Base-by-base conservation (phyloP, 64 coral and sea anemone genomes). In the Catalaphyllia jardinei region DNA sequence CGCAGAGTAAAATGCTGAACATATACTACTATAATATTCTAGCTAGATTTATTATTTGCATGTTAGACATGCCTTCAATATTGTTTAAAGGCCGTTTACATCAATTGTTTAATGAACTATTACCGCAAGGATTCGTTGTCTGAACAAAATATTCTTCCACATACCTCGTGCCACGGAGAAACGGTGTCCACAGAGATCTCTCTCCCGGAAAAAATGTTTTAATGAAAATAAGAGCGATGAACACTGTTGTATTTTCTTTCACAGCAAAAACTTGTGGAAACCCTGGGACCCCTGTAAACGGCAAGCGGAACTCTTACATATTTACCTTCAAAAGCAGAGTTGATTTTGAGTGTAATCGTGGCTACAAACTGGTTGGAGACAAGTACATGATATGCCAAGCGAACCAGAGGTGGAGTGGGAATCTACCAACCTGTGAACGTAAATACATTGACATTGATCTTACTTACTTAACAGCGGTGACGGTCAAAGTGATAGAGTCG, bases 221-320 rank as follows among this genome's bases (percentile, higher is more conserved):
- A n/a, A n/a, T n/a, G n/a, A 54, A 54, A 54, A 54, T 54, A 54
- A 54, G 28, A 73, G 2, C n/a, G 19, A 74, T 52, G 24, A 51
- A 42, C 4, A 46, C 54, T 69, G 10, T 20, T 35, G 24, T 13
- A 18, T 54, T 55, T 86, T 6, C 72, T 18, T 72, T 30, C 59
- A 30, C 51, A 91, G 88, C 93, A 24, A 94, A 89, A 62, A 91
- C 76, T 49, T 94, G 93, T 52, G 93, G 93, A 27, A 49, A 91
- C 57, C 93, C 93, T 15, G 88, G 89, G 9, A 94, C 14, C 20
- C 88, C 76, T 18, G 7, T 0, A 8, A 82, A 94, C 55, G 93
- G 93, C 25, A 52, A 77, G 24, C 60, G 42, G 18, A 72, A 76
- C 13, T 89, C 82, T 16, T 69, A 81, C 27, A 29, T 87, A 10